Percentiles rank a stretch among this genome's conserved stretches.
phyloP scores from a whole-genome alignment of 2,113 vertebrate genomes.

The Jaculus jaculus region DNA sequence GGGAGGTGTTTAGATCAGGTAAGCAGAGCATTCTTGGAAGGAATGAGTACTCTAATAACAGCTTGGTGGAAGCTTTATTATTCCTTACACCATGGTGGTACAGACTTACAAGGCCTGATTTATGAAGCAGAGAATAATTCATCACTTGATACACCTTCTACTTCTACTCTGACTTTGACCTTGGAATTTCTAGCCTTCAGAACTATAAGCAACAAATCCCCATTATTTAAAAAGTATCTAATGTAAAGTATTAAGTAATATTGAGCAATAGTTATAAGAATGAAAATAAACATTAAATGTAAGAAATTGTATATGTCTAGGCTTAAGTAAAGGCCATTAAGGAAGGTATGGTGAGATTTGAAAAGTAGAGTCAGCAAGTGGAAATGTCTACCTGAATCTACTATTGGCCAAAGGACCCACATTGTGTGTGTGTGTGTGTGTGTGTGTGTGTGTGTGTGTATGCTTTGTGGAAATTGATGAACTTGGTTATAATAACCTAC shows the following conservation, averaged over 20 bases:
- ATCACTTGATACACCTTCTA: fast-evolving
- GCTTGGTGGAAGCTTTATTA: not conserved
- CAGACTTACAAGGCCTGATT: not conserved
- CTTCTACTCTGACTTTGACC: not conserved
- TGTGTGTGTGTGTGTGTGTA: too few relatives aligned
- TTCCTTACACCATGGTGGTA: not conserved
- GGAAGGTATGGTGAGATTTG: not conserved
- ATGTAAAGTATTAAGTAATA: not conserved
- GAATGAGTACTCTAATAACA: not conserved
- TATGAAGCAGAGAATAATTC: not conserved
- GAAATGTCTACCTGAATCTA: not conserved
- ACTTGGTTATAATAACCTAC: not conserved
- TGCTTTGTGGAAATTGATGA: not conserved
- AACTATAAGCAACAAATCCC: not conserved
- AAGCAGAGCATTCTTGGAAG: too few relatives aligned
- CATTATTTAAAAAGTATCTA: not conserved
- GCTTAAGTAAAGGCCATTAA: not conserved
- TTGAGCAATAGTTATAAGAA: too few relatives aligned
- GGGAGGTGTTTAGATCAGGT: not conserved
- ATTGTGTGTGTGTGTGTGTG: too few relatives aligned
- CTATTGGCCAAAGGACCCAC: not conserved
- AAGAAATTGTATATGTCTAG: not conserved
- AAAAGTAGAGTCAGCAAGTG: not conserved
- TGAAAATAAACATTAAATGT: not conserved
- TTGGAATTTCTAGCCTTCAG: not conserved